Base-by-base conservation (phyloP, 2,113 vertebrate species). In the Rhinolophus sinicus region DNA sequence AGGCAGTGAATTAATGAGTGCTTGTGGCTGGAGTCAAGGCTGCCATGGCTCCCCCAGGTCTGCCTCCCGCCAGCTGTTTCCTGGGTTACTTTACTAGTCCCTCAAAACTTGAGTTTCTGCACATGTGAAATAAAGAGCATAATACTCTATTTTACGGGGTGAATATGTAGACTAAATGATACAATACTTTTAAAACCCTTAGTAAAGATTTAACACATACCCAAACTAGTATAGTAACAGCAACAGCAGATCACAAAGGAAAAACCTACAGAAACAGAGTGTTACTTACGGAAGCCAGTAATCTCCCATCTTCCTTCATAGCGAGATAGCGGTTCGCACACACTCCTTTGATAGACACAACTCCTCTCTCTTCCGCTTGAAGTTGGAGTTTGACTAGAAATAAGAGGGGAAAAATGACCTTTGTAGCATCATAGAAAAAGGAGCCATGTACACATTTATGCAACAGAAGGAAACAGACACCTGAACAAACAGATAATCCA, bases 311-410 rank as follows among this genome's bases (percentile, higher is more conserved):
- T 92, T 99, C 98, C 98, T 99, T 99, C 99, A 99, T 99, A 8
- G 99, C 99, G 96, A 99, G 99, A 87, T 99, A 99, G 52, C 99
- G 99, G 97, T 99, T 99, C 0, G 99, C 99, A 40, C 98, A 99
- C 13, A 99, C 96, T 1, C 99, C 99, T 97, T 99, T 99, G 98
- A 99, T 99, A 62, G 99, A 99, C 90, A 99, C 99, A 64, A 99
- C 99, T 54, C 99, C 99, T 96, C 99, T 98, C 4, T 99, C 99
- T 88, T 99, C 99, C 0, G 99, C 99, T 98, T 99, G 99, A 38
- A 99, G 99, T 38, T 99, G 99, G 84, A 99, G 99, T 96, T 99
- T 99, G 97, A 99, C 99, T 99, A 96, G 0, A 5, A 96, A 33
- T 21, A 73, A 97, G 0, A 60, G 12, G 70, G 92, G n/a, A 22